Evolutionary conservation across 2,888 invertebrate species (phyloP), one percentile per base, ranked within the genome.

Genomic region (Pachycephus smyrnensis): DNA sequence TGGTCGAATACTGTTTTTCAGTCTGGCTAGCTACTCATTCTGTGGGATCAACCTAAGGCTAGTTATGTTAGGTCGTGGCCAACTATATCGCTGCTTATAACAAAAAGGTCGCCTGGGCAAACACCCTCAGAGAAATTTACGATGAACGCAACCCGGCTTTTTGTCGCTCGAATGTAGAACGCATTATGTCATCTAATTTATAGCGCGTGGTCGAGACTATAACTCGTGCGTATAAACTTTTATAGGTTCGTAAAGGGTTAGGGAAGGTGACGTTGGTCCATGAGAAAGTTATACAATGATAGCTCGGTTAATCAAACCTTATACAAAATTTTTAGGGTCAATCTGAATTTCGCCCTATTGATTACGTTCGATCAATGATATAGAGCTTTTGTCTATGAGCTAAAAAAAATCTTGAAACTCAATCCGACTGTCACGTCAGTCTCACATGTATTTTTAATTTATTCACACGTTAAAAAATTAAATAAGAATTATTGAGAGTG

Each of bases 141-240:
- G 79, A 76, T 37, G 35, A 76, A 69, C 73, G 73, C 74, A 74
- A 35, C 33, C 33, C 74, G 74, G 2, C 74, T 74, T 74, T 74
- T 74, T 74, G 74, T 36, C 80, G 80, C 79, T 83, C 80, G 81
- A 81, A 82, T 80, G 79, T 82, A 78, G 81, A 82, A 76, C 76
- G 79, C 79, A 82, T 83, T 83, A 81, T 83, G 81, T 82, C 82
- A 81, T 81, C 79, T 83, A 83, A 84, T 84, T 84, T 84, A 84
- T 80, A 81, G 77, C 76, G 80, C 79, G 81, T 79, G 80, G 79
- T 82, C 80, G 68, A 76, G 78, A 80, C 80, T 81, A 81, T 84
- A 83, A 83, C 80, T 80, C 80, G 81, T 77, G 80, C 79, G 82
- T 81, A 79, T 83, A 82, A 83, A 83, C 77, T 84, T 84, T 84